Percentiles rank a stretch among this genome's conserved stretches.
phyloP scores from a whole-genome alignment of 53 echinoderm and acorn worm species.

The Zoroaster sp. region DNA sequence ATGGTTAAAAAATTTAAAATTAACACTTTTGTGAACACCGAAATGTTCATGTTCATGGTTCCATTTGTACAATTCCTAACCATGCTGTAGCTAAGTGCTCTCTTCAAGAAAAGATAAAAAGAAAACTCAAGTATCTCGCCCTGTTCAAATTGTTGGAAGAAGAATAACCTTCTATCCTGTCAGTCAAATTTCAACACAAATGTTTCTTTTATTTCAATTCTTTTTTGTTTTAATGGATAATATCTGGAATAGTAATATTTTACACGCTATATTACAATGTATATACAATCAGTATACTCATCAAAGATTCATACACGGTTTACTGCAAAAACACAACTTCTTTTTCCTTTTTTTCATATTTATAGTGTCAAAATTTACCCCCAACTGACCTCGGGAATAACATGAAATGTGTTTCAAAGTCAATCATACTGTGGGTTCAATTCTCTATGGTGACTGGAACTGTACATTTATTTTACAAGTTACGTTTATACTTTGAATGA shows the following conservation, averaged over 20 bases:
- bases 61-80: neutral
- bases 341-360: neutral
- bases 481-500: neutral
- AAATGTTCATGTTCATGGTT: too few relatives aligned
- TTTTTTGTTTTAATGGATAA: too few relatives aligned
- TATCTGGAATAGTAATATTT: neutral
- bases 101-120: neutral
- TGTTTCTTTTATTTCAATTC: too few relatives aligned
- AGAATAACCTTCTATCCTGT: too few relatives aligned
- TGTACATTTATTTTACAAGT: neutral
- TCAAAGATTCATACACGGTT: neutral
- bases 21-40: too few relatives aligned
- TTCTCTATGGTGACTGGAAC: neutral
- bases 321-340: neutral
- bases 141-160: neutral
- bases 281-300: neutral
- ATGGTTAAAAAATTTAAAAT: conserved; percentile 29
- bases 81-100: neutral
- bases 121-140: neutral
- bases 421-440: neutral
- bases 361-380: too few relatives aligned
- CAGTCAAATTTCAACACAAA: too few relatives aligned
- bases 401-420: neutral
- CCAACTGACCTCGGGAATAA: too few relatives aligned
- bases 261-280: neutral